Percentiles rank a stretch among this genome's conserved stretches.
phyloP scores from a whole-genome alignment of 2,113 vertebrate species.

The Stegastes partitus region DNA sequence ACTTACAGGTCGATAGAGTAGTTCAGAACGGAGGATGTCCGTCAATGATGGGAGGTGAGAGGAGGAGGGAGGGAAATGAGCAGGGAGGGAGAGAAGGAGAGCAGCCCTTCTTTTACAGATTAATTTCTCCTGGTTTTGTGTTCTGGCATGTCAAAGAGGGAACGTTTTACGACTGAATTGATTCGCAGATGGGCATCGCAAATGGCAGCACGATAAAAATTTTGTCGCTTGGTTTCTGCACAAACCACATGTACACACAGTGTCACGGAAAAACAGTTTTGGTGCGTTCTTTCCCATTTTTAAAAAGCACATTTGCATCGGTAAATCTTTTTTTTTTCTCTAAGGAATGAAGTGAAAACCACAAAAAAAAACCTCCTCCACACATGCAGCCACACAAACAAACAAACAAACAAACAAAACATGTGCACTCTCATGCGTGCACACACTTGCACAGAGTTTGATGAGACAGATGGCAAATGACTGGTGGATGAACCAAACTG shows the following conservation, averaged over 20 bases:
- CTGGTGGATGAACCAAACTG: slow-evolving; percentile 80
- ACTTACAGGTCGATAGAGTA: slow-evolving; percentile 51
- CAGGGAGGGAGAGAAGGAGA: slow-evolving; percentile 5
- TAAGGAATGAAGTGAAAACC: neutral
- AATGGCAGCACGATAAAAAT: slow-evolving; percentile 40
- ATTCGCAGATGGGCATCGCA: slow-evolving; percentile 51
- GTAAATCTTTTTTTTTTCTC: neutral
- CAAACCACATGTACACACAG: neutral
- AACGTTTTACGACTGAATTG: slow-evolving; percentile 16
- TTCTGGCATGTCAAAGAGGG: slow-evolving; percentile 39
- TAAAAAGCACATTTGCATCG: slow-evolving; percentile 16
- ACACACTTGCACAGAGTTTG: slow-evolving; percentile 28
- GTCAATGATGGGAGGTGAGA: slow-evolving; percentile 46
- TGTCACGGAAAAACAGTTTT: slow-evolving; percentile 11
- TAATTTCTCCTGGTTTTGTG: slow-evolving; percentile 9
- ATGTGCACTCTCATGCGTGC: neutral
- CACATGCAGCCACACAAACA: slow-evolving; percentile 11
- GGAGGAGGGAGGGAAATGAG: slow-evolving; percentile 21
- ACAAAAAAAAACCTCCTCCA: neutral
- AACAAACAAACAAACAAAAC: slow-evolving; percentile 27
- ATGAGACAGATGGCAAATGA: slow-evolving; percentile 82
- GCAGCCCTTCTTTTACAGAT: slow-evolving; percentile 20
- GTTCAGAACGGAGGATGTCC: slow-evolving; percentile 57
- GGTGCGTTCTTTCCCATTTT: slow-evolving; percentile 11
- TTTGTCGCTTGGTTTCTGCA: slow-evolving; percentile 14